phyloP scores from a whole-genome alignment of 2,888 invertebrate genomes.

The Xylocampa areola region DNA sequence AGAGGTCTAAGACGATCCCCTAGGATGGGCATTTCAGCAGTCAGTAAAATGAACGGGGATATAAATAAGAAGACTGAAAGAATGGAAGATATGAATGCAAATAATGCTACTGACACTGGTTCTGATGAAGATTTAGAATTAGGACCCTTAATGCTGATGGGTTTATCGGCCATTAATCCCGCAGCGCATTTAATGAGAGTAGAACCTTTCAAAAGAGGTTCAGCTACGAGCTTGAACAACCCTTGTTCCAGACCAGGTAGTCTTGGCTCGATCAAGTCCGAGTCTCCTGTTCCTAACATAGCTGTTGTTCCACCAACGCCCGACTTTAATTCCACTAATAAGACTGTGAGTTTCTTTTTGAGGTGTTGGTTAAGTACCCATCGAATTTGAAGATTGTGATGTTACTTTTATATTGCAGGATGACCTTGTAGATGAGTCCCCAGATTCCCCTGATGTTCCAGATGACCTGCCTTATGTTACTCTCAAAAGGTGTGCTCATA shows the following conservation, averaged over 20 bases:
- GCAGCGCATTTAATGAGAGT: conserved; percentile 90
- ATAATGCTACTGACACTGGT: conserved; percentile 73
- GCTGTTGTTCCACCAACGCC: conserved; percentile 94
- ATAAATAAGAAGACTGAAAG: conserved; percentile 83
- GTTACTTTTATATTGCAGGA: conserved; percentile 70
- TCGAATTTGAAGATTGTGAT: conserved; percentile 15
- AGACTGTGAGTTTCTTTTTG: conserved; percentile 79
- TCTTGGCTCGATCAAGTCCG: conserved; percentile 78
- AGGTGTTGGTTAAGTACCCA: conserved; percentile 14
- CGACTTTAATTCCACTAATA: conserved; percentile 86
- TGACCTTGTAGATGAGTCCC: conserved; percentile 91
- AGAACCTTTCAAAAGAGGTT: conserved; percentile 87
- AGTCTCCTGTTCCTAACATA: conserved; percentile 91
- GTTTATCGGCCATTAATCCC: conserved; percentile 91
- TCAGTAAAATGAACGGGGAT: conserved; percentile 87
- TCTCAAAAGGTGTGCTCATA: conserved; percentile 88
- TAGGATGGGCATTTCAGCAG: conserved; percentile 85
- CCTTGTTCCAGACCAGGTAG: conserved; percentile 85
- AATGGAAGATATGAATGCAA: conserved; percentile 78
- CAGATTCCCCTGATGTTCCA: conserved; percentile 92
- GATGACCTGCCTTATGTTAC: conserved; percentile 94
- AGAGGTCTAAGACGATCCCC: conserved; percentile 83
- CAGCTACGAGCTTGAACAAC: conserved; percentile 69
- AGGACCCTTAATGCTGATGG: conserved; percentile 92
- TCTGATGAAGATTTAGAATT: conserved; percentile 91